phyloP scores from a whole-genome alignment of 2,113 vertebrate species.

The Syngnathus scovelli region DNA sequence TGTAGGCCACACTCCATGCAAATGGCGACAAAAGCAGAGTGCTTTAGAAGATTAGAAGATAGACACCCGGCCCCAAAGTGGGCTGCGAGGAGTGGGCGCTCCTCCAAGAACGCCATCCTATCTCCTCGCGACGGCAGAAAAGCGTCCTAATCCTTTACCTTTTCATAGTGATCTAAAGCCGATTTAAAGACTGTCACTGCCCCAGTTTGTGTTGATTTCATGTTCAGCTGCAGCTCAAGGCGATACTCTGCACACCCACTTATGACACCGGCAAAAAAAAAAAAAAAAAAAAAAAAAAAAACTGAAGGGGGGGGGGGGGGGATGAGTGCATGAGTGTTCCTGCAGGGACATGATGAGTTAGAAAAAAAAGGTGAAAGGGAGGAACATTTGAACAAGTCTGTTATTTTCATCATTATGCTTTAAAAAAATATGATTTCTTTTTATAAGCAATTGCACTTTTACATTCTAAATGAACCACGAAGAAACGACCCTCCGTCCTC shows the following conservation, averaged over 20 bases:
- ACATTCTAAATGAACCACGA: not conserved
- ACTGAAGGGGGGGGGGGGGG: not conserved
- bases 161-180: constrained; percentile 69
- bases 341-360: constrained; percentile 21
- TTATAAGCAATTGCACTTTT: not conserved
- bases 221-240: constrained; percentile 70
- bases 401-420: not conserved
- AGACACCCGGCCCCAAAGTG: constrained; percentile 52
- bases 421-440: not conserved
- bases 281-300: not conserved
- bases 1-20: constrained; percentile 63
- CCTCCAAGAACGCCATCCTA: constrained; percentile 63
- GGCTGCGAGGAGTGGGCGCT: constrained; percentile 65
- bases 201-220: constrained; percentile 69
- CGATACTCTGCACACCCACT: constrained; percentile 68
- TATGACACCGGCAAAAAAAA: constrained; percentile 56
- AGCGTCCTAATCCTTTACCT: constrained; percentile 71
- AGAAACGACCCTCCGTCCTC: not conserved
- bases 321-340: constrained; percentile 21
- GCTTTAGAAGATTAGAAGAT: constrained; percentile 72
- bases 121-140: constrained; percentile 63
- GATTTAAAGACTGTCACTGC: constrained; percentile 69
- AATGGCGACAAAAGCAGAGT: constrained; percentile 51
- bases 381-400: not conserved
- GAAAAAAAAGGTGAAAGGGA: constrained; percentile 16